Evolutionary conservation across 2,113 vertebrate genomes (phyloP), one percentile per base, ranked within the genome.

Genomic region (Gobius niger): DNA sequence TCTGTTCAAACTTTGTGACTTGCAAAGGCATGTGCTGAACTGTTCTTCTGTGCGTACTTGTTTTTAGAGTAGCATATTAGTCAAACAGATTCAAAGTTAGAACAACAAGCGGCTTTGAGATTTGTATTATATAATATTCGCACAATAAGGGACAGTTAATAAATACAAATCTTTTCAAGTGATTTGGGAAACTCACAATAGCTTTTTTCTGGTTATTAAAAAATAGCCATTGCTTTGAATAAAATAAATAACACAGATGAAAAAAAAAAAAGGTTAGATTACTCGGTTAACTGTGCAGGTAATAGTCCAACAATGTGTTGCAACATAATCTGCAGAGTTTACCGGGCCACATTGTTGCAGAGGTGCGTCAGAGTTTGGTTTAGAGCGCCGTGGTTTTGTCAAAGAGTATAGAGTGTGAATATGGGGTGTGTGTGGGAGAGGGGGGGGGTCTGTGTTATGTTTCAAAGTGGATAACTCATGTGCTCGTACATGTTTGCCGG

Each of bases 241-340:
- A 16, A 16, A 16, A 16, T 0, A 51, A 14, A 51, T 16, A n/a
- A 8, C 1, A 18, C 51, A 52, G 10, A 7, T 18, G 18, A 10
- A 9, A 52, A 18, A 10, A 9, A 52, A 18, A 52, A 52, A 52
- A 52, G 9, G 16, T 16, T 52, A 3, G 9, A 34, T 34, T 50
- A 50, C 49, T 50, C 15, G 8, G 7, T 16, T 18, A 34, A 52
- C 49, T 18, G 7, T 52, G 51, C 13, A 4, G 16, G 3, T 13
- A 52, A 9, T 18, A 4, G 7, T 9, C 51, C 9, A 18, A 53
- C 16, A 34, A 34, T 53, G 8, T 18, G 9, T 79, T 84, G 87
- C 76, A 89, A 85, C 68, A 16, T 74, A 86, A 82, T 87, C 84
- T 11, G 46, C 75, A 82, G 80, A 84, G 56, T 87, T 87, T 81